Percentiles rank a stretch among this genome's conserved stretches.
phyloP scores from a whole-genome alignment of 2,113 vertebrate genomes.

The Eretmochelys imbricata region DNA sequence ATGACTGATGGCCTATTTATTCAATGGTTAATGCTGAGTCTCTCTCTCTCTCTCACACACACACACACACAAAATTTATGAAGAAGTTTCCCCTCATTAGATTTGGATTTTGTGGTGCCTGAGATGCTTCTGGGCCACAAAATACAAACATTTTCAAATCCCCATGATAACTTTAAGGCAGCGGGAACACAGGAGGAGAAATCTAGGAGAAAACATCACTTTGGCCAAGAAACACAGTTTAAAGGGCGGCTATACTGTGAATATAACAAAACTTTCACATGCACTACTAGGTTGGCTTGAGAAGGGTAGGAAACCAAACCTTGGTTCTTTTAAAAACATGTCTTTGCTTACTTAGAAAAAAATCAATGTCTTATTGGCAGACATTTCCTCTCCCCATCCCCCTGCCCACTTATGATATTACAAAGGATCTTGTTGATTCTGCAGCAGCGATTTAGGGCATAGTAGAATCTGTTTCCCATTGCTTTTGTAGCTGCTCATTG shows the following conservation, averaged over 20 bases:
- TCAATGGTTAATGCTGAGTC: not conserved
- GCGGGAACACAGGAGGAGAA: not conserved
- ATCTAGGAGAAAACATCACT: not conserved
- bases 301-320: not conserved
- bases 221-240: not conserved
- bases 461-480: not conserved
- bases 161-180: not conserved
- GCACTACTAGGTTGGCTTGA: accelerated
- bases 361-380: not conserved
- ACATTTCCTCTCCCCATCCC: not conserved
- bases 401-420: not conserved
- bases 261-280: not conserved
- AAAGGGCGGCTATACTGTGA: not conserved
- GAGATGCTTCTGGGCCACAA: conserved; percentile 9
- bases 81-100: not conserved
- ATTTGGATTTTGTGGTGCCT: not conserved
- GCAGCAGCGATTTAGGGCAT: not conserved
- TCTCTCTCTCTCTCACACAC: not conserved
- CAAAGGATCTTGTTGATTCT: not conserved
- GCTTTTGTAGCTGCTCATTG: not conserved
- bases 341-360: not conserved
- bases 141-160: not conserved
- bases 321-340: not conserved
- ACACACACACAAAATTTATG: not conserved
- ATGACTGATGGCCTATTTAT: not conserved